These are phyloP conservation scores for Stigmatopora nigra DNA, from an alignment of 2,113 vertebrate genomes.

Conservation along the genomic window DNA sequence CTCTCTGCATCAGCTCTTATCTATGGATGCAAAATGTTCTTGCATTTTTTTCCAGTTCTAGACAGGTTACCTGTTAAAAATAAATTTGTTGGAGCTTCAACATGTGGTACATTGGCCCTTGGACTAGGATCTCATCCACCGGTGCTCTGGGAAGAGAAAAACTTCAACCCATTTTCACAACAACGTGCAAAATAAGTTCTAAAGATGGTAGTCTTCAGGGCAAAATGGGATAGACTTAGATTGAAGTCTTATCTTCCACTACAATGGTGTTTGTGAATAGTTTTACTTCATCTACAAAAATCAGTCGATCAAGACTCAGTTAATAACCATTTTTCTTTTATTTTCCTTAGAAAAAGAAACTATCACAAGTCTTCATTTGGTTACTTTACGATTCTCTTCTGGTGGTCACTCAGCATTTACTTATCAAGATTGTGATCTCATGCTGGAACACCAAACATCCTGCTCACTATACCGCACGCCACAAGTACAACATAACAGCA, in stretches of 20 bases:
- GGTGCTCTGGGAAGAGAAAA: too few species aligned
- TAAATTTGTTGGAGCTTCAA: neutral
- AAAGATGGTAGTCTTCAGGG: too few species aligned
- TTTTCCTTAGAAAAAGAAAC: conserved; percentile 62
- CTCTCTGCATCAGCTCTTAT: neutral
- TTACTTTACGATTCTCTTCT: conserved; percentile 68
- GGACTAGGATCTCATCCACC: too few species aligned
- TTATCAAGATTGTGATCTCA: conserved; percentile 60
- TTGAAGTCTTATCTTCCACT: neutral
- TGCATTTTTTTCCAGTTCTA: neutral
- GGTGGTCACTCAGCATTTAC: conserved; percentile 48
- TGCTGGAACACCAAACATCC: conserved; percentile 63
- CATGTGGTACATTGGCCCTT: too few species aligned
- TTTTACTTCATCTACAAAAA: conserved; percentile 10
- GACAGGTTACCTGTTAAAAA: neutral
- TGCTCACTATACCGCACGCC: conserved; percentile 52
- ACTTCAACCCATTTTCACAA: too few species aligned
- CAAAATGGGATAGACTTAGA: too few species aligned
- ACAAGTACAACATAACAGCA: conserved; percentile 57
- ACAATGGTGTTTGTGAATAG: neutral
- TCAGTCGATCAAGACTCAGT: conserved; percentile 33
- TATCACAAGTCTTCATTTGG: conserved; percentile 68
- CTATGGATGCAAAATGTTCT: neutral
- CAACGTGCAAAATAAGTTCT: too few species aligned
- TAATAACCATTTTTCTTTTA: conserved; percentile 63